Base-by-base conservation (phyloP, 2,888 invertebrate species). In the Drosophila neoperkinsi region DNA sequence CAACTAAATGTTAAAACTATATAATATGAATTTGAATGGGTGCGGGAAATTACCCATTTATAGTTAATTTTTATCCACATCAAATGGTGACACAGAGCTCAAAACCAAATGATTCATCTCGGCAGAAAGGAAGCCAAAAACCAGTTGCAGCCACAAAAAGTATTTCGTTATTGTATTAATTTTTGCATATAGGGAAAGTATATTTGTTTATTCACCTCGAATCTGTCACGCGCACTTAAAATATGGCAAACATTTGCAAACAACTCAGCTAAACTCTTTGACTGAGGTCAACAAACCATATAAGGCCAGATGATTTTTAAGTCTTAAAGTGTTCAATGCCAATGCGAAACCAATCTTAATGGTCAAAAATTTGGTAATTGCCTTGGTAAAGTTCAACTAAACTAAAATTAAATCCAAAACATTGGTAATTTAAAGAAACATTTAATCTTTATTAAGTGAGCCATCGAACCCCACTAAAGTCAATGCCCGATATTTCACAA, bases 61-160 rank as follows among this genome's bases (percentile, higher is more conserved):
- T 21, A 10, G 2, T 11, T 21, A 2, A 5, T n/a, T 21, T 5
- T 21, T 4, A 11, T 21, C 2, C 21, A 16, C 21, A 21, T 7
- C 73, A 88, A 60, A 63, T 69, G 74, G 68, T 84, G 88, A 86
- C 78, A 81, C 81, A 82, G 43, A 60, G 33, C 25, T 31, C 21
- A 28, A 31, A 30, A 50, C 36, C 61, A 38, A 61, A 68, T 79
- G 80, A 79, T 25, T 76, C 76, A 78, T 38, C 66, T 41, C 41
- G 30, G 38, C 56, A 30, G 25, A 53, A 60, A 21, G 13, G n/a
- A 34, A 30, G n/a, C n/a, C n/a, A 49, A 53, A 78, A 69, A 78
- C 74, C 64, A 49, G 62, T 66, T 71, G 62, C 30, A 52, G 11
- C 46, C 28, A 43, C 7, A 28, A 67, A 74, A 46, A 57, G 30